Evolutionary conservation across 2,113 vertebrate genomes (phyloP), one percentile per base, ranked within the genome.

Genomic region (Merops nubicus): DNA sequence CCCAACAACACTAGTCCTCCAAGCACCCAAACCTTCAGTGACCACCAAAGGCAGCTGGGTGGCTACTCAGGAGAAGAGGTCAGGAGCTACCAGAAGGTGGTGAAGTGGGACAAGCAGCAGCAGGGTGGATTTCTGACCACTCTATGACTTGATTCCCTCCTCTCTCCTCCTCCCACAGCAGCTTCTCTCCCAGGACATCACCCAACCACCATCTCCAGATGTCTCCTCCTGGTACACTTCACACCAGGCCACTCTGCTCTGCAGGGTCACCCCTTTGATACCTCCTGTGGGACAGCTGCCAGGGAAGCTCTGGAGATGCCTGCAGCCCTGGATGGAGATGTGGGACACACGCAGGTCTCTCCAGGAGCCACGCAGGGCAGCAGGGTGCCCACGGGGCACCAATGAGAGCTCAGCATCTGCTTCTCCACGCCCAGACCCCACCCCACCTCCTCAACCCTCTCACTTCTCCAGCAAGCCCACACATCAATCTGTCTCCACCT

Each of bases 351-450:
- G 31, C 38, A 42, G 38, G 18, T 64, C 54, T 74, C 36, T 36
- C 17, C 42, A 56, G 36, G 31, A 79, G 26, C 54, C 20, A 5
- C 10, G 12, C 6, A 22, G 15, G 34, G 22, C 62, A 79, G 15
- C 3, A 3, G 15, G 42, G 12, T n/a, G 16, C 12, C 59, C 54
- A 23, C 3, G 6, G 21, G 14, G 3, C 40, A 26, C 2, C 0
- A 14, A 50, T 1, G 0, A 54, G 25, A 21, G 31, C 15, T 38
- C 40, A 84, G 34, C 17, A 28, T 29, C 45, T 48, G 26, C 11
- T 54, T 54, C 53, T 29, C 16, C 31, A 54, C 16, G 28, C 31
- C 12, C 2, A 2, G 17, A 9, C 4, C 23, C 15, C 18, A 5
- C 10, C 29, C 13, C 59, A 25, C 15, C 7, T 5, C 26, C 12